Evolutionary conservation across 2,888 invertebrate genomes (phyloP).

Genomic region (Smittia sp.): DNA sequence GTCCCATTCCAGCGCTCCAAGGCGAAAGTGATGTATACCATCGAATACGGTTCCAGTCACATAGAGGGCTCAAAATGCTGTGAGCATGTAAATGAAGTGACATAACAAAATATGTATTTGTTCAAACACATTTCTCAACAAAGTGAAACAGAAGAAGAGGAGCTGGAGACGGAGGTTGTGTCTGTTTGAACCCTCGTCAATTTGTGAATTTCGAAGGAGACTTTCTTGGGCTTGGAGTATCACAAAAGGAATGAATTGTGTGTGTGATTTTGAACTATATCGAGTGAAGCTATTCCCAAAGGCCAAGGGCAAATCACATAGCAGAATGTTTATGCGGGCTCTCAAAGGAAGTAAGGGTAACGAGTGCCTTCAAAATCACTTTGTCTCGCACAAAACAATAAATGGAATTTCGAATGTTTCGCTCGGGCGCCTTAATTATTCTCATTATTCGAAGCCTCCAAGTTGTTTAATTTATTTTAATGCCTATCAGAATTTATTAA

Average conservation of each 20-base stretch:
- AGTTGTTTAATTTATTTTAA: constrained; percentile 37
- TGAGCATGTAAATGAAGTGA: constrained; percentile 18
- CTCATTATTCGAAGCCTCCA: constrained; percentile 5
- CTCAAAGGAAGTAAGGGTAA: background rate
- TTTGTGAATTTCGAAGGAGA: background rate
- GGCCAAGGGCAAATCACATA: constrained; percentile 1
- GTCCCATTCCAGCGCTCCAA: too few species aligned
- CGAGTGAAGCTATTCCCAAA: background rate
- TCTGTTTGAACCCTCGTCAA: constrained; percentile 8
- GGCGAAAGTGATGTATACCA: too few species aligned
- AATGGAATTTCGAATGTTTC: background rate
- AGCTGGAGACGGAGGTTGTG: background rate
- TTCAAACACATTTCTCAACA: background rate
- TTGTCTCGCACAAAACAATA: background rate
- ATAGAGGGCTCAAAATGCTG: background rate
- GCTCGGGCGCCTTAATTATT: constrained; percentile 25
- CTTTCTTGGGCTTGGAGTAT: background rate
- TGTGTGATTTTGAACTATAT: background rate
- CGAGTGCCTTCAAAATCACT: background rate
- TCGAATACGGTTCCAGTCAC: background rate
- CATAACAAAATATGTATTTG: background rate
- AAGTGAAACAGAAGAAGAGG: background rate
- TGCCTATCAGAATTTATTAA: constrained; percentile 24
- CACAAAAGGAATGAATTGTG: background rate
- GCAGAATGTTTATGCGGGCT: background rate